Percentiles rank a stretch among this genome's conserved stretches.
Conservation (phyloP, 2,888 invertebrate species). For the Spilosoma lubricipeda region DNA sequence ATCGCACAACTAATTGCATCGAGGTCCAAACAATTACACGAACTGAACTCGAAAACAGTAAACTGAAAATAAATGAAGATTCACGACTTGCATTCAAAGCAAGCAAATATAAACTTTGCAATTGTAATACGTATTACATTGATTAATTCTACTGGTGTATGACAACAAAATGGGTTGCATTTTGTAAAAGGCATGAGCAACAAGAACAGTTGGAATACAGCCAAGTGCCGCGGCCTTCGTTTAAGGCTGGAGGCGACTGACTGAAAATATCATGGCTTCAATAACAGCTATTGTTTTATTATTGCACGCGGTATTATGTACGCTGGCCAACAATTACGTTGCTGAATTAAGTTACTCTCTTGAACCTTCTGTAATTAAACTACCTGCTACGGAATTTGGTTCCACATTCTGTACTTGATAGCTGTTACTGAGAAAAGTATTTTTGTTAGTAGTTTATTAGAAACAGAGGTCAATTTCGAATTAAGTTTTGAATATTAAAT, state of each 20-base stretch:
- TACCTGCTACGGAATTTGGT: not conserved
- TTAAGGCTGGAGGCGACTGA: conserved; percentile 65
- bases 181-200: conserved; percentile 59
- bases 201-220: conserved; percentile 67
- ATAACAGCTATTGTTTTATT: conserved; percentile 67
- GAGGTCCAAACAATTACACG: conserved; percentile 10
- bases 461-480: not conserved
- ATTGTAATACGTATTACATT: conserved; percentile 48
- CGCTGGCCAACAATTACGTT: conserved; percentile 23
- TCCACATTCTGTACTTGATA: not conserved
- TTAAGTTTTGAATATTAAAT: too few species aligned
- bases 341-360: conserved; percentile 25
- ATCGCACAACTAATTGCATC: not conserved
- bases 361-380: conserved; percentile 31
- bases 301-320: conserved; percentile 28
- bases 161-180: conserved; percentile 54
- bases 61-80: conserved; percentile 44
- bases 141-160: conserved; percentile 46
- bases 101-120: conserved; percentile 44
- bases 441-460: not conserved
- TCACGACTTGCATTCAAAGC: conserved; percentile 33
- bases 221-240: conserved; percentile 60
- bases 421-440: not conserved
- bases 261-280: conserved; percentile 65
- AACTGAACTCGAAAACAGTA: conserved; percentile 20